Base-by-base conservation (phyloP, 2,113 vertebrate genomes). In the Bufo bufo region DNA sequence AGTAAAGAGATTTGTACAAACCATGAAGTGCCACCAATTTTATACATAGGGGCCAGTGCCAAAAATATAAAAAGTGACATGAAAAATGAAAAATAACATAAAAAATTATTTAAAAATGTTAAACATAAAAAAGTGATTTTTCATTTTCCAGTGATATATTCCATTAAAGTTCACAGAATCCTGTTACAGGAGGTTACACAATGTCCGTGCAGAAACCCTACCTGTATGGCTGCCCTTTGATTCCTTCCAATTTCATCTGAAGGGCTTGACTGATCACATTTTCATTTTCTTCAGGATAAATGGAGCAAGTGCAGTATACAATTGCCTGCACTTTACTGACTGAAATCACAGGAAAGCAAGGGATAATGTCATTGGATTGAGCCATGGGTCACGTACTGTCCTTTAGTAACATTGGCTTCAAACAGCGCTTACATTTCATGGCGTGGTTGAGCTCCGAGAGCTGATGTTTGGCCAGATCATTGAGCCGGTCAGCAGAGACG, bases 221-320 rank as follows among this genome's bases (percentile, higher is more conserved):
- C 98, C 95, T 97, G 23, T 96, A 97, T 58, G 87, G 92, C 11
- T 89, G 92, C 58, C 89, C 86, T 92, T 94, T 96, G 69, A 81
- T 23, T 90, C 92, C 90, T 74, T 91, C 90, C 8, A 90, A 90
- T 93, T 79, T 91, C 88, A 87, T 91, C 80, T 95, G 91, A 91
- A 98, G 91, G 17, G 95, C 96, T 89, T 94, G 94, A 63, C 90
- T 92, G 89, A 98, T 92, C 54, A 97, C 92, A 17, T 87, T 90
- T 90, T 96, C 96, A 23, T 98, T 99, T 95, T 99, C 97, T 92
- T 97, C 95, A 77, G 93, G 89, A 91, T 96, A 95, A 75, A 95
- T 52, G 0, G 97, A 99, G 83, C 95, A 97, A 17, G 97, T 99
- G 49, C 96, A 94, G 90, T 98, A 98, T 75, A 98, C 95, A 91